Conservation (phyloP, 2,797 vertebrate species). For the Pangasius macronema region DNA sequence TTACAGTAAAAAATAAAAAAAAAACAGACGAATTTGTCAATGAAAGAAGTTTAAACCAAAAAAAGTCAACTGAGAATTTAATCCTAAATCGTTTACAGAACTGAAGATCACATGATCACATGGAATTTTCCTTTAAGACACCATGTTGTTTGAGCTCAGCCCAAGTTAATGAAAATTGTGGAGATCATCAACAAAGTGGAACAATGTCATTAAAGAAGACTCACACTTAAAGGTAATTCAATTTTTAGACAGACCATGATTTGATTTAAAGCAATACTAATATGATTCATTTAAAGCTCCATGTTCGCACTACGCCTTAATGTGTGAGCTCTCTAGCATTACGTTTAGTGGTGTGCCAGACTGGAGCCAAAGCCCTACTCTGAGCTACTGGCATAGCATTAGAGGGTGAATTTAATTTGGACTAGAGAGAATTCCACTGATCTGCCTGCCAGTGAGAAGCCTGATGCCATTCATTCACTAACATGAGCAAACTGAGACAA, state of each 20-base stretch:
- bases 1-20: background rate
- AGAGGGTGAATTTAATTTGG: slow-evolving; percentile 53
- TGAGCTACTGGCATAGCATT: slow-evolving; percentile 33
- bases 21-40: background rate
- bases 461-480: slow-evolving; percentile 44
- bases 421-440: slow-evolving; percentile 28
- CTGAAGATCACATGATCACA: background rate
- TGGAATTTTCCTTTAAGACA: background rate
- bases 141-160: background rate
- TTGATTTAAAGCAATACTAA: slow-evolving; percentile 9
- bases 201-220: background rate
- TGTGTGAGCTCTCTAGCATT: slow-evolving; percentile 29
- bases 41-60: background rate
- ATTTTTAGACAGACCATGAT: slow-evolving; percentile 3
- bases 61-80: background rate
- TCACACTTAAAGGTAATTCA: background rate
- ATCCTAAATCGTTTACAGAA: background rate
- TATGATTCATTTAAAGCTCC: slow-evolving; percentile 19
- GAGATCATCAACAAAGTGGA: background rate
- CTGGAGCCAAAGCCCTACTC: slow-evolving; percentile 37
- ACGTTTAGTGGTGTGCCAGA: slow-evolving; percentile 38
- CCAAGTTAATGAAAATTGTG: background rate
- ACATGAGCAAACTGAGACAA: slow-evolving; percentile 41
- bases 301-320: slow-evolving; percentile 24
- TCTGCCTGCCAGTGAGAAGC: slow-evolving; percentile 44